Evolutionary conservation across 2,113 vertebrate genomes (phyloP).

Genomic region (Etia nguti): DNA sequence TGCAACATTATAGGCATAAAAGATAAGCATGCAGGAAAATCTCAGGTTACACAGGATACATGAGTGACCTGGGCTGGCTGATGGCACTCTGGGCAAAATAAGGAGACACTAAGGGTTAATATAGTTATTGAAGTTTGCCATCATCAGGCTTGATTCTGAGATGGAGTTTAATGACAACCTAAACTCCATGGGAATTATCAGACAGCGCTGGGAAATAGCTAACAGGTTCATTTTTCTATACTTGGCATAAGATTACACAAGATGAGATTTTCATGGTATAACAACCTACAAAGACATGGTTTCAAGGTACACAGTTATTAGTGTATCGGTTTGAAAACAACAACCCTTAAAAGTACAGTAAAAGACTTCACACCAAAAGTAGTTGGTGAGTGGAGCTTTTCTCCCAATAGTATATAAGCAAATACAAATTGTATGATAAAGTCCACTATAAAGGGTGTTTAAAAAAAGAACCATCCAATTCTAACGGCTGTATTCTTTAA

Average conservation of each 20-base stretch:
- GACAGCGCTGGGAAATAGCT: not conserved
- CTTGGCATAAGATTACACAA: not conserved
- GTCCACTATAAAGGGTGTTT: not conserved
- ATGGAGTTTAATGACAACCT: not conserved
- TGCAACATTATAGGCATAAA: not conserved
- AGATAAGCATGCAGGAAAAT: conserved; percentile 35
- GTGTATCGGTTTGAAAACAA: not conserved
- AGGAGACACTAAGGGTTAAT: not conserved
- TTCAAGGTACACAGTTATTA: not conserved
- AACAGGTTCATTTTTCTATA: not conserved
- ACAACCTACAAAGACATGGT: not conserved
- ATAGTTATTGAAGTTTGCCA: not conserved
- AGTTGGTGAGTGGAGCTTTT: not conserved
- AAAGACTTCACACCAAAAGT: not conserved
- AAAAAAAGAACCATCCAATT: not conserved
- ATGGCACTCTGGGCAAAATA: not conserved
- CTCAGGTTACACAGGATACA: not conserved
- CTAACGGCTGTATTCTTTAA: not conserved
- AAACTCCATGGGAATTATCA: not conserved
- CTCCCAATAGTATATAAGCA: not conserved
- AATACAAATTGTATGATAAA: not conserved
- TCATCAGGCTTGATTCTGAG: not conserved
- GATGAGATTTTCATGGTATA: not conserved
- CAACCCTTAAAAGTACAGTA: not conserved
- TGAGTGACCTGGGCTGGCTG: not conserved